Conservation (phyloP, 2,113 vertebrate genomes). For the Copsychus sechellarum region DNA sequence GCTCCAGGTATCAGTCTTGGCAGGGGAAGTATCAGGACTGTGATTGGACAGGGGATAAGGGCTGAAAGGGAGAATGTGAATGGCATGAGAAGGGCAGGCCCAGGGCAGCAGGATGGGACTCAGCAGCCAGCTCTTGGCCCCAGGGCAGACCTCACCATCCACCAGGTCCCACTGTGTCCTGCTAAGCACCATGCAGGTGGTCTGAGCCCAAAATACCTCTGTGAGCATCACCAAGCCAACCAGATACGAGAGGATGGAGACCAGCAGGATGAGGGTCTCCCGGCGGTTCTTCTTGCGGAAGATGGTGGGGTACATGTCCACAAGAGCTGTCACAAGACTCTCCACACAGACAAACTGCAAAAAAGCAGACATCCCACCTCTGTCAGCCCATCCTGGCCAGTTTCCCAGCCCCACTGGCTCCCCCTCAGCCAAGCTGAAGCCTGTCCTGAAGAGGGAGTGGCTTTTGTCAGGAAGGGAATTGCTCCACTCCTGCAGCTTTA, state of each 20-base stretch:
- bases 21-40: neutral
- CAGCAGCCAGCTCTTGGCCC: neutral
- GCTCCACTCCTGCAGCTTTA: slow-evolving; percentile 25
- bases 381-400: neutral
- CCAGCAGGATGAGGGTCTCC: slow-evolving; percentile 84
- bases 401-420: neutral
- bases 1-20: neutral
- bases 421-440: neutral
- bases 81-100: neutral
- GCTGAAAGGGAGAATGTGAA: fast-evolving
- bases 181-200: neutral
- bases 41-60: neutral
- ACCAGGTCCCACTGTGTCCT: neutral
- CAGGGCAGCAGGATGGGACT: neutral
- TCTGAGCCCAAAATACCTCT: slow-evolving; percentile 77
- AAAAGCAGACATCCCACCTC: neutral
- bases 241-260: slow-evolving; percentile 82
- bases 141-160: neutral
- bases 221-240: slow-evolving; percentile 92
- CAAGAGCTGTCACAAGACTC: slow-evolving; percentile 88
- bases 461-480: neutral
- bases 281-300: slow-evolving; percentile 88
- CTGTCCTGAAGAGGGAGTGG: neutral
- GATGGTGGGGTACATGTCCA: slow-evolving; percentile 88
- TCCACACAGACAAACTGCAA: slow-evolving; percentile 90